Evolutionary conservation across 2,113 vertebrate species (phyloP).

Genomic region (Calyptommatus sinebrachiatus): DNA sequence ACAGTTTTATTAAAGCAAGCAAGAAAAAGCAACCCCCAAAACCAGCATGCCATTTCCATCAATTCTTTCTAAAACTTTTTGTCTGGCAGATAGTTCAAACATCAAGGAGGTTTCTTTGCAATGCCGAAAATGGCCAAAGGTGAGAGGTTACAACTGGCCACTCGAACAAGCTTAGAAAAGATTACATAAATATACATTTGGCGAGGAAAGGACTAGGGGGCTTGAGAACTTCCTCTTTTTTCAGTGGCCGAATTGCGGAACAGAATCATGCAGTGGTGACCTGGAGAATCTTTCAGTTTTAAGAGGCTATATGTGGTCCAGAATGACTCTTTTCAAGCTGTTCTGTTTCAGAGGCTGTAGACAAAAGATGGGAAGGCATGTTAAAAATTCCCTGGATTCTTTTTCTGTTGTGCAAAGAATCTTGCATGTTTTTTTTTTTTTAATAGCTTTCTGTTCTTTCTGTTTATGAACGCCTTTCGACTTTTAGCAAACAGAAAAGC

Average conservation of each 20-base stretch:
- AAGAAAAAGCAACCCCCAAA: background rate
- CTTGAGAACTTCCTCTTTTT: constrained; percentile 16
- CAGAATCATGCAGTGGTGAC: constrained; percentile 35
- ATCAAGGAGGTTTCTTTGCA: constrained; percentile 32
- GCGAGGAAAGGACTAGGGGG: background rate
- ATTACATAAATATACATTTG: background rate
- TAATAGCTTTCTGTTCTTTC: background rate
- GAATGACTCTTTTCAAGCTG: constrained; percentile 50
- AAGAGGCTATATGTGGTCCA: constrained; percentile 38
- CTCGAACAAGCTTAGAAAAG: constrained; percentile 30
- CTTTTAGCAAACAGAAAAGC: background rate
- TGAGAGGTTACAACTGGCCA: constrained; percentile 59
- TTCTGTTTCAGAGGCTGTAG: background rate
- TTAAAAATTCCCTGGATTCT: constrained; percentile 18
- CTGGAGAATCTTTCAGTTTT: constrained; percentile 23
- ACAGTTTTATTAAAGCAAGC: constrained; percentile 21
- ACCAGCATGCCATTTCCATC: background rate
- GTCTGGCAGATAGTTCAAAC: constrained; percentile 1
- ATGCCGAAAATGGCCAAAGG: constrained; percentile 47
- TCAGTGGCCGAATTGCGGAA: constrained; percentile 35
- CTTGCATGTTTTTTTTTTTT: too few relatives aligned
- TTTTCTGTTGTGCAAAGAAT: constrained; percentile 1
- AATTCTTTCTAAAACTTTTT: constrained; percentile 44
- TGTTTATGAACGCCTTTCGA: too few relatives aligned
- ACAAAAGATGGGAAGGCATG: constrained; percentile 42